Evolutionary conservation across 1,140 invertebrate genomes (phyloP), one percentile per base, ranked within the genome.

Genomic region (Sesamia nonagrioides): DNA sequence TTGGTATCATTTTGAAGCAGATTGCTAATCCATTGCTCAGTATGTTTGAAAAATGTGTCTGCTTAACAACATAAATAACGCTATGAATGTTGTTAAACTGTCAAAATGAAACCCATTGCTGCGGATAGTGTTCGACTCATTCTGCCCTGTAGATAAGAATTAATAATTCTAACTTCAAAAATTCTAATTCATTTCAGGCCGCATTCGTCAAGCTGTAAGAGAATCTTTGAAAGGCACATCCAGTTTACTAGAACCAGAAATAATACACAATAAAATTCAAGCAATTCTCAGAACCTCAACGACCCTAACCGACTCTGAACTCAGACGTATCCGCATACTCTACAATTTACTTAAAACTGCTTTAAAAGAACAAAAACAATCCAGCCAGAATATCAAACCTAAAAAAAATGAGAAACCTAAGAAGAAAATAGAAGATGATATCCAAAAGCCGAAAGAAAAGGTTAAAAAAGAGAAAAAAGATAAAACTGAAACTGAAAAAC

Each of bases 261-360:
- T 91, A 9, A 91, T 94, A 27, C 69, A 93, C 35, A 83, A 66
- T 33, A 88, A 80, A 79, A 89, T 93, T 48, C 85, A 91, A 78
- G 50, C 80, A 0, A 87, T 94, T 5, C 56, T 91, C 2, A 93
- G 89, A 61, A 79, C 68, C 17, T 79, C 84, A 0, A 45, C 54
- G 0, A 73, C 84, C 13, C 77, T 89, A 6, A 89, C 87, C 8
- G 91, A 92, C 27, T 63, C 89, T 3, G 87, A 92, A 9, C 52
- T 94, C 6, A 84, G 93, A 60, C 92, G 89, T 76, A 86, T 94
- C 6, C 80, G 92, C 33, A 91, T 94, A 50, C 78, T 94, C 0
- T 93, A 91, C 77, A 94, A 94, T n/a, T 92, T 94, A 87, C 77
- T 94, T 2, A 93, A 87, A 66, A 88, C 84, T 0, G 80, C 88